A percentile compares a stretch with the other conserved stretches of the same genome.
phyloP scores from a whole-genome alignment of 2,797 vertebrate genomes.

The Sebastes iracundus region DNA sequence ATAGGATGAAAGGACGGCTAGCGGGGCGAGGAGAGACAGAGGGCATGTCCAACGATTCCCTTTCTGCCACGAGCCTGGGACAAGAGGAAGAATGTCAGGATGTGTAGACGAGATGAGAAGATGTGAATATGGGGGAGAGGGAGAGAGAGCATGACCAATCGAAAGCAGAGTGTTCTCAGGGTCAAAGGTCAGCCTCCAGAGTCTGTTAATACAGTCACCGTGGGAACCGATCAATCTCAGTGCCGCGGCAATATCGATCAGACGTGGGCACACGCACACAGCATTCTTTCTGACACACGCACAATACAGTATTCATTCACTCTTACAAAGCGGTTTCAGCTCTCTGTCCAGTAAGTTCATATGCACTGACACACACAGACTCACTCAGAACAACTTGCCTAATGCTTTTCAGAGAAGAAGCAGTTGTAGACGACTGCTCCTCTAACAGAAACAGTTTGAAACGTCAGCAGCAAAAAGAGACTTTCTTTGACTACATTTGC shows the following conservation, averaged over 20 bases:
- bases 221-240: slow-evolving; percentile 91
- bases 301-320: slow-evolving; percentile 35
- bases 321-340: slow-evolving; percentile 1
- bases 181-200: slow-evolving; percentile 88
- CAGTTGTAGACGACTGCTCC: neutral
- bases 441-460: neutral
- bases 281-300: slow-evolving; percentile 22
- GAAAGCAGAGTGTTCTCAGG: slow-evolving; percentile 78
- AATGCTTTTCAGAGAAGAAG: neutral
- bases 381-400: neutral
- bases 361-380: neutral
- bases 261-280: slow-evolving; percentile 33
- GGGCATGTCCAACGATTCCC: slow-evolving; percentile 23
- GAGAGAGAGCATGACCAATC: slow-evolving; percentile 70
- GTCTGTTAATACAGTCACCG: slow-evolving; percentile 89
- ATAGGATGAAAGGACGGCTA: slow-evolving; percentile 9
- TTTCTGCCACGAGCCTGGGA: slow-evolving; percentile 47
- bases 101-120: slow-evolving; percentile 19
- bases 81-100: slow-evolving; percentile 40
- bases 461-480: neutral
- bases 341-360: slow-evolving; percentile 4
- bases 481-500: neutral
- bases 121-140: slow-evolving; percentile 19
- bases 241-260: slow-evolving; percentile 88
- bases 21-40: neutral